Evolutionary conservation across 2,797 vertebrate species (phyloP), one percentile per base, ranked within the genome.

Genomic region (Meda fulgida): DNA sequence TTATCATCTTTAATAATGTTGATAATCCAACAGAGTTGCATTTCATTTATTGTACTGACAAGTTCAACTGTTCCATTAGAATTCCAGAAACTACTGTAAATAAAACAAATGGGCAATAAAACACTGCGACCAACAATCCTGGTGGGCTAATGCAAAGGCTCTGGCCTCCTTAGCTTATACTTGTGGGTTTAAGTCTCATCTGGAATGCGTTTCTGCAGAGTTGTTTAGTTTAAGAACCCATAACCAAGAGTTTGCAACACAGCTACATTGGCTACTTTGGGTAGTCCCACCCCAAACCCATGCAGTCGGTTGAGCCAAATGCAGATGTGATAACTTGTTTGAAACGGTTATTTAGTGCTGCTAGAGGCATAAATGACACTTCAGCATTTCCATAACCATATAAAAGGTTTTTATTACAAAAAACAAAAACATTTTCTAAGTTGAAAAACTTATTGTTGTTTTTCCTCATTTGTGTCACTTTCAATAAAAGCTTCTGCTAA

Each of bases 51-150:
- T 66, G 38, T 29, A 34, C 10, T 66, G 60, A 66, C 77, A 66
- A 31, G 6, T 16, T 26, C 11, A 23, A 16, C 10, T 66, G 26
- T 79, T 66, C 26, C 5, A 23, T 53, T 18, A 34, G 21, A 69
- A 69, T 80, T 80, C 43, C 26, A 80, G 26, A 48, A 66, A 80
- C 18, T 72, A 63, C 26, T 72, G 51, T 38, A 34, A 71, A 70
- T 31, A 58, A 19, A 81, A 72, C 53, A 60, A 82, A 34, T 23
- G 38, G 26, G 26, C 6, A 73, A 63, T 60, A 63, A 73, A 63
- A 60, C 18, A 60, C 7, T 43, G 36, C 0, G 0, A 31, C 26
- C 21, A 73, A 43, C 13, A 67, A 29, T 6, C 4, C 43, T 9
- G 1, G 5, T 34, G 29, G 73, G 9, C 5, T 29, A 79, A 29